Percentiles rank a stretch among this genome's conserved stretches.
Evolutionary conservation across 2,888 invertebrate genomes (phyloP).

Genomic region (Eumacrocentrus americanus): DNA sequence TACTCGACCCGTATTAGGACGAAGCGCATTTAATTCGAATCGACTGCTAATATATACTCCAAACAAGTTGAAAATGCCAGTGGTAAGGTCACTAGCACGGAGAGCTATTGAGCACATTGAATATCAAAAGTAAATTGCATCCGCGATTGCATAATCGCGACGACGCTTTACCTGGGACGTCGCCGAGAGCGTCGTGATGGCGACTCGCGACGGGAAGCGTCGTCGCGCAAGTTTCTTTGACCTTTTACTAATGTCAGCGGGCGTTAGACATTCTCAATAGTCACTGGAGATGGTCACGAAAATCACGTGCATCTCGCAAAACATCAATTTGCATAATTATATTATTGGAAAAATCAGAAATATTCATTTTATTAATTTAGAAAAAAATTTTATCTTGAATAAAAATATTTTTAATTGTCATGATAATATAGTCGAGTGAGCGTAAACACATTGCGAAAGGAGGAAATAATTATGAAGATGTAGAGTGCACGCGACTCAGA

Average conservation of each 20-base stretch:
- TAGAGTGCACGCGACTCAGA: slow-evolving; percentile 32
- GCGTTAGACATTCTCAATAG: slow-evolving; percentile 8
- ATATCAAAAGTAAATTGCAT: slow-evolving; percentile 29
- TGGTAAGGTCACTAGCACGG: slow-evolving; percentile 17
- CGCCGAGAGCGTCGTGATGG: slow-evolving; percentile 8
- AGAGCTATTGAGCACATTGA: slow-evolving; percentile 21
- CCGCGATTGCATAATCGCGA: slow-evolving; percentile 30
- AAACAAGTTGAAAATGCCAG: too few species aligned
- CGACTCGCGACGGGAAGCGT: slow-evolving; percentile 24
- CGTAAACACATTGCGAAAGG: slow-evolving; percentile 43
- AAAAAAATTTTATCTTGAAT: too few species aligned
- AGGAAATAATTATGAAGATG: slow-evolving; percentile 53
- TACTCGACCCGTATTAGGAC: too few species aligned
- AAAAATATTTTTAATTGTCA: too few species aligned
- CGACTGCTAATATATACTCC: too few species aligned
- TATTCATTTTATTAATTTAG: too few species aligned
- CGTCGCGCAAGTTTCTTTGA: slow-evolving; percentile 43
- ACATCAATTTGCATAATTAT: background rate
- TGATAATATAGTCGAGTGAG: background rate
- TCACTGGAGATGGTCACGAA: background rate
- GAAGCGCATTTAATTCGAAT: too few species aligned
- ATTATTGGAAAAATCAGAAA: too few species aligned
- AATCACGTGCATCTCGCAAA: background rate
- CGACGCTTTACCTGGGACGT: slow-evolving; percentile 5
- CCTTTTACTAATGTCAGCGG: slow-evolving; percentile 43